Percentiles rank a stretch among this genome's conserved stretches.
phyloP scores from a whole-genome alignment of 2,797 vertebrate species.

The Tarsius wallacei region DNA sequence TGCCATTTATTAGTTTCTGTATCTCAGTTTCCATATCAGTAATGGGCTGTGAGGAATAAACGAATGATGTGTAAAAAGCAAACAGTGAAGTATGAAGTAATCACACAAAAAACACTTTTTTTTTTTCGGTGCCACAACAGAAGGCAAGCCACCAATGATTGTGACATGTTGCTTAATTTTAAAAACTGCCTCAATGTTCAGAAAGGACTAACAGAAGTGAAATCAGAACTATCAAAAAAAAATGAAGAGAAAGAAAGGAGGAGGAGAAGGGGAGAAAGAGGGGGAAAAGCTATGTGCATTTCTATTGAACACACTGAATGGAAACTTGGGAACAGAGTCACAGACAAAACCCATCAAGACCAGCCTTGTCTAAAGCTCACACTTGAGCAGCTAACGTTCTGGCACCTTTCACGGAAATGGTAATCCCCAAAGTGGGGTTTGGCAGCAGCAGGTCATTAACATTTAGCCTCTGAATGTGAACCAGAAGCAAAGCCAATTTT shows the following conservation, averaged over 20 bases:
- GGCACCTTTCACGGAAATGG: constrained; percentile 79
- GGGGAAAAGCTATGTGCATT: background rate
- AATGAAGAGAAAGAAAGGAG: background rate
- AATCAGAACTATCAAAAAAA: background rate
- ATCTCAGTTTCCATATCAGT: background rate
- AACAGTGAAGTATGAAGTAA: background rate
- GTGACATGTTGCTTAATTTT: background rate
- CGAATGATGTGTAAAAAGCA: background rate
- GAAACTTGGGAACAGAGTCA: background rate
- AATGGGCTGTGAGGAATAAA: background rate
- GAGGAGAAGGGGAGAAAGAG: background rate
- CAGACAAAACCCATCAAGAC: constrained; percentile 27
- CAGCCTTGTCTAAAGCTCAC: constrained; percentile 50
- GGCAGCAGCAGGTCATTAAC: constrained; percentile 75
- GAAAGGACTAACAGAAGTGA: constrained; percentile 15
- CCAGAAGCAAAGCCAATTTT: constrained; percentile 75
- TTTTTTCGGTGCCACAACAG: background rate
- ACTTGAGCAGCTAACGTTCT: constrained; percentile 70
- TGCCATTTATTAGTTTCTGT: background rate
- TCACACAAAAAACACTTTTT: background rate
- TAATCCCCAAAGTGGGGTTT: constrained; percentile 85
- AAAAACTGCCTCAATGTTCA: background rate
- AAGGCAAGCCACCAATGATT: background rate
- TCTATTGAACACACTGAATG: background rate
- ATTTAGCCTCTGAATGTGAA: constrained; percentile 76